Percentiles rank a stretch among this genome's conserved stretches.
Conservation (phyloP, 2,113 vertebrate species). For the Cyprinodon variegatus region DNA sequence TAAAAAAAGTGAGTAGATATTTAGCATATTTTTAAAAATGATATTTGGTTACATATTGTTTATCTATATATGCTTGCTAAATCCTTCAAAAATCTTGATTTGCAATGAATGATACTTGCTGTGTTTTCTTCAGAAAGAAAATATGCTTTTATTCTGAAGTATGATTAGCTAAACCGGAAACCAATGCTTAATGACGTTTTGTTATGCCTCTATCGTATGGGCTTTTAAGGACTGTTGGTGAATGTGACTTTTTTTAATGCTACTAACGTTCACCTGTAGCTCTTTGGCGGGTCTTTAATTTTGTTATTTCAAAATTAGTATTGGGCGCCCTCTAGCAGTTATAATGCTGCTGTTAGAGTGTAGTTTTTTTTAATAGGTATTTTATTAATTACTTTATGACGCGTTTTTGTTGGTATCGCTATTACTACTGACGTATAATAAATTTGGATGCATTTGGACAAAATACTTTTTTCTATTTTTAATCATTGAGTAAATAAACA, state of each 20-base stretch:
- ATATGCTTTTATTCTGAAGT: conserved; percentile 45
- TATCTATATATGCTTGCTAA: background rate
- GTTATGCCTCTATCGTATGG: too few species aligned
- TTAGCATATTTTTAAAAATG: background rate
- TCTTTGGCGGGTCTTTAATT: background rate
- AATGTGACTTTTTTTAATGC: background rate
- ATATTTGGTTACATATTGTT: background rate
- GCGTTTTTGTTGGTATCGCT: background rate
- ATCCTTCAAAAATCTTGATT: background rate
- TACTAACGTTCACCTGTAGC: too few species aligned
- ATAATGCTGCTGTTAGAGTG: too few species aligned
- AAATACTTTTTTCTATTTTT: background rate
- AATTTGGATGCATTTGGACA: too few species aligned
- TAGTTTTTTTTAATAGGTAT: background rate
- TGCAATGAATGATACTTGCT: background rate
- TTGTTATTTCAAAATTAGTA: too few species aligned
- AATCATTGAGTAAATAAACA: background rate
- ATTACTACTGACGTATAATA: background rate
- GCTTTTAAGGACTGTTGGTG: conserved; percentile 14
- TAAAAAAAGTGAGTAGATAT: background rate
- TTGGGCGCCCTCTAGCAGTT: too few species aligned
- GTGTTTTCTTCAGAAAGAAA: background rate
- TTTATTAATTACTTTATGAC: background rate
- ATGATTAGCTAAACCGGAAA: background rate
- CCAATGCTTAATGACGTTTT: background rate